phyloP scores from a whole-genome alignment of 2,888 invertebrate genomes.

The Corbicula japonica region DNA sequence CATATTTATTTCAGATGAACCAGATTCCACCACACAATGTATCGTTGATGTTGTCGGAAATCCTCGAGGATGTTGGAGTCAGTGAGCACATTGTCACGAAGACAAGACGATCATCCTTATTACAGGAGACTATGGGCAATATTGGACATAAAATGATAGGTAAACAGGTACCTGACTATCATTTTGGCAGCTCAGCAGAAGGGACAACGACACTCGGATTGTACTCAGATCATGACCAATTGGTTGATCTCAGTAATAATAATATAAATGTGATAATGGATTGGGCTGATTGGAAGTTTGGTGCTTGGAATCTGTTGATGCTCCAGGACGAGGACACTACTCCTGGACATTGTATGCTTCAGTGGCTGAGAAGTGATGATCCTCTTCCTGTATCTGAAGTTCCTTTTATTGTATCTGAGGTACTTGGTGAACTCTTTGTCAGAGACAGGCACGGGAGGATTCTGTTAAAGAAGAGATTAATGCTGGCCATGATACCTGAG shows the following conservation, averaged over 20 bases:
- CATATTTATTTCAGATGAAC: too few relatives aligned
- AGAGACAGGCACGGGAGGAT: not conserved
- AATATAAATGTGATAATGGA: not conserved
- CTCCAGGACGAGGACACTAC: not conserved
- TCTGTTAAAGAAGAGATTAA: not conserved
- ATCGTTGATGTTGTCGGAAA: too few relatives aligned
- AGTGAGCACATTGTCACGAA: too few relatives aligned
- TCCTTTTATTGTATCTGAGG: not conserved
- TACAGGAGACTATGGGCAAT: not conserved
- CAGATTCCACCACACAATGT: too few relatives aligned
- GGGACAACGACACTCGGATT: not conserved
- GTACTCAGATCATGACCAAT: not conserved
- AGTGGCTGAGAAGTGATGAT: not conserved
- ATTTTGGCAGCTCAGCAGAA: conserved; percentile 1
- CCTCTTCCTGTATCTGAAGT: not conserved
- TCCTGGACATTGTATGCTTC: conserved; percentile 6
- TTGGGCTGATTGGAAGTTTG: not conserved
- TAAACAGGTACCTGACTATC: not conserved
- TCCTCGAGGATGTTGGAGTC: too few relatives aligned
- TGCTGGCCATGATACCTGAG: not conserved
- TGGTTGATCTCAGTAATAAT: not conserved
- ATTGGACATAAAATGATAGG: not conserved
- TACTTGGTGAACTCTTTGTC: not conserved
- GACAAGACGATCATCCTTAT: too few relatives aligned
- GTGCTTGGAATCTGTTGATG: not conserved